These are phyloP conservation scores for Dryadula phaetusa DNA, from an alignment of 2,888 invertebrate species.

Conservation along the genomic window DNA sequence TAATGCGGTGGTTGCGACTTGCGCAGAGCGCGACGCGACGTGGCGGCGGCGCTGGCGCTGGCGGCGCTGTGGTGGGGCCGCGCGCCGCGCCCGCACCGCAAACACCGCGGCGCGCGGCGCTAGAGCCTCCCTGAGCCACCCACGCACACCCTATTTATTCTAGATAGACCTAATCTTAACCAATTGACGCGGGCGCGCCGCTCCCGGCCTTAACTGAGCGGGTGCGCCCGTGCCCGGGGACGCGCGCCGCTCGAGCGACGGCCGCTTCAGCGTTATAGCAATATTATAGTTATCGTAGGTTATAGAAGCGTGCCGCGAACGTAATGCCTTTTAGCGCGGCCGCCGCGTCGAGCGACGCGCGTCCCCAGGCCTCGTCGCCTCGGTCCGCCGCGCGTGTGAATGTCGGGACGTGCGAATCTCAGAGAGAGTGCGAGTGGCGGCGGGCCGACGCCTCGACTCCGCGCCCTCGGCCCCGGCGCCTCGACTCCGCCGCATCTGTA, in stretches of 20 bases:
- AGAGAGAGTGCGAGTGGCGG: constrained; percentile 48
- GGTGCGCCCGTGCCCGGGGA: constrained; percentile 61
- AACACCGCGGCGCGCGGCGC: constrained; percentile 84
- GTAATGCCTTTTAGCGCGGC: constrained; percentile 50
- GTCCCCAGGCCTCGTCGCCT: constrained; percentile 44
- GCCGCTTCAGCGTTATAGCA: constrained; percentile 60
- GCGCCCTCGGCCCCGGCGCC: constrained; percentile 52
- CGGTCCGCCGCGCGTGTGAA: constrained; percentile 46
- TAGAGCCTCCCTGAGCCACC: constrained; percentile 79
- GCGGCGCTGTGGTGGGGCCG: constrained; percentile 70
- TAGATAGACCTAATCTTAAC: constrained; percentile 83
- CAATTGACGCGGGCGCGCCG: constrained; percentile 72
- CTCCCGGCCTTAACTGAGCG: constrained; percentile 67
- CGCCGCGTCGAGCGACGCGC: constrained; percentile 48
- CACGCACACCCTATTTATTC: constrained; percentile 70
- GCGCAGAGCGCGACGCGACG: constrained; percentile 65
- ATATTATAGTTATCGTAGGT: constrained; percentile 59
- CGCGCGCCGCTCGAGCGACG: constrained; percentile 56
- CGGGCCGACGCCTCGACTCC: constrained; percentile 47
- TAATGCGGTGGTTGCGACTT: constrained; percentile 29
- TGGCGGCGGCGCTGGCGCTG: constrained; percentile 68
- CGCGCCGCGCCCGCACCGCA: constrained; percentile 74
- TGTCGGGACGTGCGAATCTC: constrained; percentile 40
- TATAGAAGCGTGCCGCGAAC: constrained; percentile 55
- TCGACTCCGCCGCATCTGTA: constrained; percentile 59